Percentiles rank a stretch among this genome's conserved stretches.
Evolutionary conservation across 2,797 vertebrate species (phyloP).

Genomic region (Paguma larvata): DNA sequence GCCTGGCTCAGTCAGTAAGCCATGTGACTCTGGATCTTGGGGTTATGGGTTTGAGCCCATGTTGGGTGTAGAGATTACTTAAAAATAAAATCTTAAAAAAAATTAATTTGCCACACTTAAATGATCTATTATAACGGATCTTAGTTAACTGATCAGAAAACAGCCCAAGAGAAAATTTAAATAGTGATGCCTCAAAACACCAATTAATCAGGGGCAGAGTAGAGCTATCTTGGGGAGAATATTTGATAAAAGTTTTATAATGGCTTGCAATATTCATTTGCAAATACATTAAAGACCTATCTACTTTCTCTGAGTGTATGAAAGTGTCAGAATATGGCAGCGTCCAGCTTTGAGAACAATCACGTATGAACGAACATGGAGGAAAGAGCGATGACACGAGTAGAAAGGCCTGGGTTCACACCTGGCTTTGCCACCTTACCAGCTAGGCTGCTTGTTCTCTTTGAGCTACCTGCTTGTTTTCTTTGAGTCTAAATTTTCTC

Average conservation of each 20-base stretch:
- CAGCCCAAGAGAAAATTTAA: slow-evolving; percentile 44
- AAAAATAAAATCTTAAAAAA: neutral
- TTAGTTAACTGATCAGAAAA: slow-evolving; percentile 48
- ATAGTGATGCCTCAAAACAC: neutral
- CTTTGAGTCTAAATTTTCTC: neutral
- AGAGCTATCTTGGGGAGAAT: neutral
- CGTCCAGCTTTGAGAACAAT: neutral
- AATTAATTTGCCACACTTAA: slow-evolving; percentile 18
- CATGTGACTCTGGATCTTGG: neutral
- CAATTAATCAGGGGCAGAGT: neutral
- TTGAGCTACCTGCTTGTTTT: neutral
- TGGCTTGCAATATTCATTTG: neutral
- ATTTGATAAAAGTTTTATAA: slow-evolving; percentile 10
- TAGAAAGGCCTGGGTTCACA: neutral
- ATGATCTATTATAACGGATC: slow-evolving; percentile 15
- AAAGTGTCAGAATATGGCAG: neutral
- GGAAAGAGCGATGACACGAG: neutral
- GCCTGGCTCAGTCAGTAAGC: neutral
- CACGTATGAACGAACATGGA: neutral
- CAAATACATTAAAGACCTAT: neutral
- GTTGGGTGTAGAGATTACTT: neutral
- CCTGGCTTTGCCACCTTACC: neutral
- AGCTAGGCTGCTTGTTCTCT: neutral
- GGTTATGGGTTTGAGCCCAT: neutral
- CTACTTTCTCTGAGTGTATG: neutral